These are phyloP conservation scores for Microdon myrmicae DNA, from an alignment of 2,888 invertebrate species.

Conservation along the genomic window DNA sequence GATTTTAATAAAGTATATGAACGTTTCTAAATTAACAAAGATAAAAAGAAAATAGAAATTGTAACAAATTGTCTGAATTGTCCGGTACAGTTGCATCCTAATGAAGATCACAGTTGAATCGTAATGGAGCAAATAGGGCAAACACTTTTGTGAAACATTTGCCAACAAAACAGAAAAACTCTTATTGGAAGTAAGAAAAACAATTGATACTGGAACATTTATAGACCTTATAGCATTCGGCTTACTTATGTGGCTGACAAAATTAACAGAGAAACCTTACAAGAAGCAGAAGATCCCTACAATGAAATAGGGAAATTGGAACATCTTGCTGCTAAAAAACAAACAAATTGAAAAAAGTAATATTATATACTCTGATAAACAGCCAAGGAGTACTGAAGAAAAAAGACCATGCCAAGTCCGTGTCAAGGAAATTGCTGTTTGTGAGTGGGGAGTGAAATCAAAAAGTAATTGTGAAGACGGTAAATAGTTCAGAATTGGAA, in stretches of 20 bases:
- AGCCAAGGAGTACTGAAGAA: constrained; percentile 11
- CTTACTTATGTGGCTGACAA: constrained; percentile 42
- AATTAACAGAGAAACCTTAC: constrained; percentile 55
- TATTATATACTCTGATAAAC: not conserved
- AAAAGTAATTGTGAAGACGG: constrained; percentile 10
- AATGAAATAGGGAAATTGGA: constrained; percentile 57
- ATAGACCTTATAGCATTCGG: constrained; percentile 56
- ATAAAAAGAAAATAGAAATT: constrained; percentile 44
- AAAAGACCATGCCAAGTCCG: constrained; percentile 39
- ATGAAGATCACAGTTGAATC: constrained; percentile 43
- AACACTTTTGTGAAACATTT: constrained; percentile 52
- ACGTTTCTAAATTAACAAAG: constrained; percentile 12
- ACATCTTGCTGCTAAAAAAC: constrained; percentile 53
- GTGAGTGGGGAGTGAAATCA: constrained; percentile 18
- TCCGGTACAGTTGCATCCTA: constrained; percentile 42
- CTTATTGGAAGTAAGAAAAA: constrained; percentile 6
- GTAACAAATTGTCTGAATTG: constrained; percentile 33
- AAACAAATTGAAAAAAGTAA: constrained; percentile 36
- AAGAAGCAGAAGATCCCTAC: constrained; percentile 55
- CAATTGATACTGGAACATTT: constrained; percentile 9
- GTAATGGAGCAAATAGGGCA: constrained; percentile 35
- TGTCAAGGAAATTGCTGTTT: constrained; percentile 27
- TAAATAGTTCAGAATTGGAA: constrained; percentile 23
- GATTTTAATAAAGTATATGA: constrained; percentile 18
- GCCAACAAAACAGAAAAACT: constrained; percentile 40